Evolutionary conservation across 2,888 invertebrate species (phyloP).

Genomic region (Thereva unica): DNA sequence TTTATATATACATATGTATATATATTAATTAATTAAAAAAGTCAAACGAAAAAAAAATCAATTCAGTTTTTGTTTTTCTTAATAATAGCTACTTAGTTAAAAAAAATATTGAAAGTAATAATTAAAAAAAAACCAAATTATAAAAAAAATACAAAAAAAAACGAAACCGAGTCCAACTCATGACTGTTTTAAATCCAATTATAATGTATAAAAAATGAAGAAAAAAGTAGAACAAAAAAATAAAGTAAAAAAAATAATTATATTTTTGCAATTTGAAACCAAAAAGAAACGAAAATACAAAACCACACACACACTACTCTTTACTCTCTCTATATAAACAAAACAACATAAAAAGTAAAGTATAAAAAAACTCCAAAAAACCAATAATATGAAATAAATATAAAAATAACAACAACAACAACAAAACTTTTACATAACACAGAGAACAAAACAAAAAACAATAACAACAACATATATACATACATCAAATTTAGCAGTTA

Average conservation of each 20-base stretch:
- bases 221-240: slow-evolving; percentile 16
- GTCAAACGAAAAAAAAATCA: no score
- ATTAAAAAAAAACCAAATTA: neutral
- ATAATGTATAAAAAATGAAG: slow-evolving; percentile 13
- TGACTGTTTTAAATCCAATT: slow-evolving; percentile 23
- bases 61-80: no score
- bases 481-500: no score
- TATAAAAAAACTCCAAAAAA: slow-evolving; percentile 4
- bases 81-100: no score
- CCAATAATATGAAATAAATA: no score
- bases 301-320: slow-evolving; percentile 11
- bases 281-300: slow-evolving; percentile 15
- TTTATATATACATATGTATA: no score
- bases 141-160: neutral
- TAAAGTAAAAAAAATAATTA: slow-evolving; percentile 21
- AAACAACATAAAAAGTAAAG: slow-evolving; percentile 3
- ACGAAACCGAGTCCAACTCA: slow-evolving; percentile 11
- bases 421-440: no score
- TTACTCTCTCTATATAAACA: slow-evolving; percentile 11
- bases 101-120: no score
- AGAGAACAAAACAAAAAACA: no score
- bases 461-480: no score
- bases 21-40: no score
- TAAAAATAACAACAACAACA: no score
- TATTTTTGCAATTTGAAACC: slow-evolving; percentile 32